Evolutionary conservation across 2,888 invertebrate species (phyloP), one percentile per base, ranked within the genome.

Genomic region (Phengaris arion): DNA sequence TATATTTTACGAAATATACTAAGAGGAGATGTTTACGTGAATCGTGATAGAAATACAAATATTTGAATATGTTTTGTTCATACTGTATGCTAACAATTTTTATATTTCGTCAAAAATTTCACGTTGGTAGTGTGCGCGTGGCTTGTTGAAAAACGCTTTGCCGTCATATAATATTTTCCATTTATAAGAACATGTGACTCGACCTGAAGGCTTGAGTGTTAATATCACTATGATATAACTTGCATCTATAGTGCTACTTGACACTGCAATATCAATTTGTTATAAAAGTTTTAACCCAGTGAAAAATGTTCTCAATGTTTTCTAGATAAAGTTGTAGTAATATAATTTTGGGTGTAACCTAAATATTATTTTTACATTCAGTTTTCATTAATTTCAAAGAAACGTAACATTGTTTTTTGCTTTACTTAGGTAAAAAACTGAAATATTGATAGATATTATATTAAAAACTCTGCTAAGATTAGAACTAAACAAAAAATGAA

Each of bases 391-490:
- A 48, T 48, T 48, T 48, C 48, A 6, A 7, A 6, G 48, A 8
- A 48, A 48, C 48, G 6, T 7, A 6, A 48, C 8, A 6, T 48
- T 48, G 2, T 48, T 48, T 7, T 48, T 59, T 59, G 4, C 59
- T 59, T 22, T 10, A 10, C 57, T n/a, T 22, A 22, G 5, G 15
- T 22, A 59, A 59, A 59, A 59, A 59, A 59, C 10, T 10, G 5
- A 9, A 22, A 59, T 59, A 10, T 59, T 35, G 0, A 35, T 35
- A 8, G 8, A 57, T 57, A 57, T 57, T 57, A 15, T 57, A 15
- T 57, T 57, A 57, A 57, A 55, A 57, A 57, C 57, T 57, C 15
- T 57, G n/a, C 15, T 57, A 57, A 57, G n/a, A n/a, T 57, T 57
- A 8, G 57, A 8, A 59, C 22, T 22, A 22, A 22, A 22, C 22